Percentiles rank a stretch among this genome's conserved stretches.
Conservation (phyloP, 2,888 invertebrate species). For the Stenoptilia bipunctidactyla region DNA sequence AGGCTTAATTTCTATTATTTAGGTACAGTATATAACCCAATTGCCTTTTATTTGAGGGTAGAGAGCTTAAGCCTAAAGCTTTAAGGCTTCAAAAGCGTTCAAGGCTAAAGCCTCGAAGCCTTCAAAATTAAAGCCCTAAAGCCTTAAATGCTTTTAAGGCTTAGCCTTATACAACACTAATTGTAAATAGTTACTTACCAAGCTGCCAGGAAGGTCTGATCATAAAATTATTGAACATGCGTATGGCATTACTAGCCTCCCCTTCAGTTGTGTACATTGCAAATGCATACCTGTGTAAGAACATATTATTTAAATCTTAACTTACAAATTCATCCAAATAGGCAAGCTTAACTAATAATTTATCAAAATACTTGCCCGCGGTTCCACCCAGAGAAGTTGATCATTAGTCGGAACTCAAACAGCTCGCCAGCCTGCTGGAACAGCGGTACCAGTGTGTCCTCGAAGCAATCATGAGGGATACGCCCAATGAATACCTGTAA, state of each 20-base stretch:
- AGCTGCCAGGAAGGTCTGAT: constrained; percentile 75
- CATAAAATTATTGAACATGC: constrained; percentile 76
- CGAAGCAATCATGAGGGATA: constrained; percentile 76
- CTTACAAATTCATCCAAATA: no score
- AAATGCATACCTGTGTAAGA: constrained; percentile 73
- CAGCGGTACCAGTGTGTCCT: constrained; percentile 75
- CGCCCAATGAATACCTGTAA: constrained; percentile 74
- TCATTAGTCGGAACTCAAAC: constrained; percentile 82
- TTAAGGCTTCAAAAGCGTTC: no score
- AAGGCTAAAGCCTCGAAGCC: no score
- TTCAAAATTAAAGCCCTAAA: no score
- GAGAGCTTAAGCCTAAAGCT: no score
- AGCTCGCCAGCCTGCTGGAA: constrained; percentile 72
- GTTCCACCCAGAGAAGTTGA: constrained; percentile 80
- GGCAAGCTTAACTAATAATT: no score
- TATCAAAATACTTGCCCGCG: constrained; percentile 68
- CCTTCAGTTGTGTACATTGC: constrained; percentile 74
- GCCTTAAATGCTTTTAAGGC: no score
- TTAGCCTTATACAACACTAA: no score
- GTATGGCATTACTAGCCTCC: constrained; percentile 75
- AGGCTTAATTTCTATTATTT: no score
- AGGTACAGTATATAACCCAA: neutral
- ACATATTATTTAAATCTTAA: no score
- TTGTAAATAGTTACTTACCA: no score
- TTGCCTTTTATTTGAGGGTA: no score